Evolutionary conservation across 2,888 invertebrate species (phyloP), one percentile per base, ranked within the genome.

Genomic region (Apodemia hepburni): DNA sequence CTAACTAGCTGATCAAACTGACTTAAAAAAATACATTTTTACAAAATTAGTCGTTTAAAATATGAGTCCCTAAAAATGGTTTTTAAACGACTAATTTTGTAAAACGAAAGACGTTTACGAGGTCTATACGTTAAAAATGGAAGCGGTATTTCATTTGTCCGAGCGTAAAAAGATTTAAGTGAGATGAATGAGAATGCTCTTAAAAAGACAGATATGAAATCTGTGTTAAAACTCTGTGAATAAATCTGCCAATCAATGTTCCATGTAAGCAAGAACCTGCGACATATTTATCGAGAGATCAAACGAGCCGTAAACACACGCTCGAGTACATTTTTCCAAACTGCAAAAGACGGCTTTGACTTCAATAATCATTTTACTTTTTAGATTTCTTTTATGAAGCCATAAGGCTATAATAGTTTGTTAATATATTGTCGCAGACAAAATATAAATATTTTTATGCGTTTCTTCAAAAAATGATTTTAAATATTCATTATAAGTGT

Each of bases 221-320:
- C 15, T 27, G 29, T 29, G 54, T 57, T 57, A 57, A 47, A 57
- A 57, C 54, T 57, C 54, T 29, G 29, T 29, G 54, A 57, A 57
- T 57, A 57, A 57, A 57, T 57, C 54, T 57, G 54, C 54, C 54
- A 57, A 57, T 57, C 54, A 57, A 29, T 57, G 12, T 57, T 15
- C 54, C 54, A 29, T 54, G 54, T 57, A 15, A 57, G 54, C 54
- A 29, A 57, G 57, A 57, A 57, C 57, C 57, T 57, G 57, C 12
- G 57, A 57, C 57, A 29, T 57, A 27, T 57, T 57, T 57, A 57
- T 57, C 57, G 57, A 57, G 27, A 29, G 15, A 29, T 57, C 27
- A 57, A 57, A 57, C 57, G 57, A 29, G 29, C 12, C 29, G 57
- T 57, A 27, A 57, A n/a, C 57, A 29, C 27, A 29, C 57, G 57